Percentiles rank a stretch among this genome's conserved stretches.
These are phyloP conservation scores for Tetragnatha montana DNA, from an alignment of 2,888 invertebrate genomes.

Conservation along the genomic window DNA sequence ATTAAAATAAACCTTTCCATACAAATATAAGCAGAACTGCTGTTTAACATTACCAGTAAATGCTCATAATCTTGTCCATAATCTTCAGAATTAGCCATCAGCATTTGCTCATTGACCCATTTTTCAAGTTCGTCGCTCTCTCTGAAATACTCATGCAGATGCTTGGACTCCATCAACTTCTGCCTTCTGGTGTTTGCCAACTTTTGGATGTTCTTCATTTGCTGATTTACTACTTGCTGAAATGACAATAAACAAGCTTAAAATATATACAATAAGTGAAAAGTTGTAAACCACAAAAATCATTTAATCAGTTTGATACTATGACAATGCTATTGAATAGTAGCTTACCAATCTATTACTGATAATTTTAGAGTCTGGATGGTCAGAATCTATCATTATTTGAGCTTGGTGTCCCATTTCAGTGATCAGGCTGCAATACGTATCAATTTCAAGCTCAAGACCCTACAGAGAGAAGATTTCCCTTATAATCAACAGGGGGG, in stretches of 20 bases:
- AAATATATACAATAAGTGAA: not conserved
- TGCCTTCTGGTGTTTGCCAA: conserved; percentile 87
- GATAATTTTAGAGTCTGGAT: conserved; percentile 89
- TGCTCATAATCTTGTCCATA: conserved; percentile 97
- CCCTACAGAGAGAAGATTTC: conserved; percentile 79
- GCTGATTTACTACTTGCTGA: conserved; percentile 81
- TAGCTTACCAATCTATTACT: conserved; percentile 78
- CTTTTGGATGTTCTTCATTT: conserved; percentile 87
- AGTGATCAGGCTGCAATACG: conserved; percentile 91
- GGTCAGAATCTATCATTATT: conserved; percentile 86
- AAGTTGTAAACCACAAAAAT: not conserved
- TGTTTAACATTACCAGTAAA: conserved; percentile 80
- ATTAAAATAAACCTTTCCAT: conserved; percentile 11
- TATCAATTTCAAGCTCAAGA: conserved; percentile 91
- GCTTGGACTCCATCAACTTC: conserved; percentile 92
- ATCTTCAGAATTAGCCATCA: conserved; percentile 92
- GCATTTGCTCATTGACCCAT: conserved; percentile 94
- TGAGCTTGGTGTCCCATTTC: conserved; percentile 94
- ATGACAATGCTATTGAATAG: not conserved
- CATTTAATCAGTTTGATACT: not conserved
- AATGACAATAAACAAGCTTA: conserved; percentile 10
- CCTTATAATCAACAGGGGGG: no score
- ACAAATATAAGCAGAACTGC: not conserved
- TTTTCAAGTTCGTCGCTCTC: conserved; percentile 92
- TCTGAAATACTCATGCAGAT: conserved; percentile 91